Evolutionary conservation across 2,797 vertebrate genomes (phyloP).

Genomic region (Apogon hyalosoma): DNA sequence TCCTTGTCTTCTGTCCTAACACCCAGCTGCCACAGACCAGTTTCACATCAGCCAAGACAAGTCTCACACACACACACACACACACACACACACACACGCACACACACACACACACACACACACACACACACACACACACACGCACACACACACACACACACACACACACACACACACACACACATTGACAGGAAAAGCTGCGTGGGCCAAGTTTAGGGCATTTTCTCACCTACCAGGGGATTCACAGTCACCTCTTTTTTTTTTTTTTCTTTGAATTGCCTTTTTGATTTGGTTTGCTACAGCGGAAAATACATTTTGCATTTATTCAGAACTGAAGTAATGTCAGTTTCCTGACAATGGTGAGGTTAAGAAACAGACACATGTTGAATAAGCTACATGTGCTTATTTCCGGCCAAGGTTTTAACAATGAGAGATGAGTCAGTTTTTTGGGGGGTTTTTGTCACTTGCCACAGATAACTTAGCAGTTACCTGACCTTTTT

Average conservation of each 20-base stretch:
- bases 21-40: not conserved
- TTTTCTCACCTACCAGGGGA: slow-evolving; percentile 35
- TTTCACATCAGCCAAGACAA: too few relatives aligned
- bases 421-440: too few relatives aligned
- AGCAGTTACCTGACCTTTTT: too few relatives aligned
- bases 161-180: not conserved
- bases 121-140: not conserved
- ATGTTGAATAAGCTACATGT: too few relatives aligned
- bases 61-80: not conserved
- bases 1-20: not conserved
- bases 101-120: not conserved
- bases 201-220: not conserved
- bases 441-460: too few relatives aligned
- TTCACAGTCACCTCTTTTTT: slow-evolving; percentile 54
- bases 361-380: not conserved
- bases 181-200: slow-evolving; percentile 29
- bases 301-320: slow-evolving; percentile 39
- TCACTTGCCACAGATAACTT: too few relatives aligned
- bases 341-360: slow-evolving; percentile 33
- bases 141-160: not conserved
- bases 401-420: too few relatives aligned
- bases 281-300: not conserved
- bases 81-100: not conserved
- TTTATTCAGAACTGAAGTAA: not conserved
- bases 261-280: not conserved